Conservation (phyloP, 2,888 invertebrate genomes). For the Apotomis capreana region DNA sequence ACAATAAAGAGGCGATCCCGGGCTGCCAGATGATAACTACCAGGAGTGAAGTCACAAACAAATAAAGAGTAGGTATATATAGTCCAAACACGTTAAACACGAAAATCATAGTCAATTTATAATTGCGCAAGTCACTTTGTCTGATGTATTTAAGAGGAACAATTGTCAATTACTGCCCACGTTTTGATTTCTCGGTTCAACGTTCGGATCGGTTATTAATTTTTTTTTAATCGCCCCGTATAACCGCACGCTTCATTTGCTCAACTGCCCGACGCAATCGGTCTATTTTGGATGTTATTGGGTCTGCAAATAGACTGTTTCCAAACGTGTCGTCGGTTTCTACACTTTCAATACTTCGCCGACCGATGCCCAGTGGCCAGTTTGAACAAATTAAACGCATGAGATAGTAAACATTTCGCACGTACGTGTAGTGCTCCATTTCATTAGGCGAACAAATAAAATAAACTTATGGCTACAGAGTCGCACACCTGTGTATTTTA, state of each 20-base stretch:
- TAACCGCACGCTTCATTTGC: conserved; percentile 60
- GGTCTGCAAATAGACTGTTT: conserved; percentile 47
- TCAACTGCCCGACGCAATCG: conserved; percentile 58
- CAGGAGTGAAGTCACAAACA: conserved; percentile 43
- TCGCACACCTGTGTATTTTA: not conserved
- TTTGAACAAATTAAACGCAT: conserved; percentile 30
- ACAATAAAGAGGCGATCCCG: conserved; percentile 37
- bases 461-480: not conserved
- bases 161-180: conserved; percentile 32
- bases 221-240: conserved; percentile 17
- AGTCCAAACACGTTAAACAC: conserved; percentile 25
- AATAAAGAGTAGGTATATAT: conserved; percentile 61
- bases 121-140: conserved; percentile 29
- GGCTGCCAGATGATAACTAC: conserved; percentile 21
- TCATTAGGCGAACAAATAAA: not conserved
- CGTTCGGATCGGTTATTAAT: conserved; percentile 20
- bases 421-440: conserved; percentile 19
- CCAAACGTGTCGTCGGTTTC: conserved; percentile 39
- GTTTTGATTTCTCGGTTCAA: conserved; percentile 30
- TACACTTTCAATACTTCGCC: conserved; percentile 33
- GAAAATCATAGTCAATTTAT: conserved; percentile 22
- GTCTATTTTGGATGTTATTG: conserved; percentile 53
- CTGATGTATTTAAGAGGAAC: conserved; percentile 24
- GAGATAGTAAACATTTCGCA: conserved; percentile 19
- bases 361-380: conserved; percentile 30